Percentiles rank a stretch among this genome's conserved stretches.
Conservation (phyloP, 2,797 vertebrate species). For the Pangasius djambal region DNA sequence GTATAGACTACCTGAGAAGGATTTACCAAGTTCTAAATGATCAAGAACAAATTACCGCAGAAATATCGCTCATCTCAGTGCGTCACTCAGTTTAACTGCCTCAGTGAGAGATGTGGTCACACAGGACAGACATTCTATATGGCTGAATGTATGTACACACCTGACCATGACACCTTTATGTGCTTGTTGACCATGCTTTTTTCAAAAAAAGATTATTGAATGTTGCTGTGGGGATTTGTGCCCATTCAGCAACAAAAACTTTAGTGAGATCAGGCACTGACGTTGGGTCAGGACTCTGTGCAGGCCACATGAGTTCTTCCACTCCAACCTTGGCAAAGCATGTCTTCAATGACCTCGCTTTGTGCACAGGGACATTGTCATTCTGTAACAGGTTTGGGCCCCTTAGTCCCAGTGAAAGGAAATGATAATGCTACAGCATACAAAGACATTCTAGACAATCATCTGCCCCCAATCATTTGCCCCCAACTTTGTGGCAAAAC, state of each 20-base stretch:
- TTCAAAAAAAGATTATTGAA: background rate
- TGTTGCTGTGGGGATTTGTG: background rate
- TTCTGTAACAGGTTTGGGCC: background rate
- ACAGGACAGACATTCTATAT: background rate
- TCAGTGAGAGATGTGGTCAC: background rate
- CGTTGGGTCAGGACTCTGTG: background rate
- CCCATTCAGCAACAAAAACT: background rate
- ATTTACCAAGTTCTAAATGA: no score
- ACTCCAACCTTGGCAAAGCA: background rate
- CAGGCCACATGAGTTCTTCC: background rate
- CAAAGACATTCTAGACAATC: background rate
- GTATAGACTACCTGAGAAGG: no score
- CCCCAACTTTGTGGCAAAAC: background rate
- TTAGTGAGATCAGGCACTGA: background rate
- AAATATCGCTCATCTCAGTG: no score
- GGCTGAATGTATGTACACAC: background rate
- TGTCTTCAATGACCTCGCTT: background rate
- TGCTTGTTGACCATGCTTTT: background rate
- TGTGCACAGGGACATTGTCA: background rate
- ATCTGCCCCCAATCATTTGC: background rate
- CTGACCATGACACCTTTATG: background rate
- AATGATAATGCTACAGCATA: background rate
- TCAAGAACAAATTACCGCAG: no score
- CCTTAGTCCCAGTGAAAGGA: background rate
- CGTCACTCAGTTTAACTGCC: background rate